Evolutionary conservation across 2,888 invertebrate genomes (phyloP).

Genomic region (Mythimna lalbum): DNA sequence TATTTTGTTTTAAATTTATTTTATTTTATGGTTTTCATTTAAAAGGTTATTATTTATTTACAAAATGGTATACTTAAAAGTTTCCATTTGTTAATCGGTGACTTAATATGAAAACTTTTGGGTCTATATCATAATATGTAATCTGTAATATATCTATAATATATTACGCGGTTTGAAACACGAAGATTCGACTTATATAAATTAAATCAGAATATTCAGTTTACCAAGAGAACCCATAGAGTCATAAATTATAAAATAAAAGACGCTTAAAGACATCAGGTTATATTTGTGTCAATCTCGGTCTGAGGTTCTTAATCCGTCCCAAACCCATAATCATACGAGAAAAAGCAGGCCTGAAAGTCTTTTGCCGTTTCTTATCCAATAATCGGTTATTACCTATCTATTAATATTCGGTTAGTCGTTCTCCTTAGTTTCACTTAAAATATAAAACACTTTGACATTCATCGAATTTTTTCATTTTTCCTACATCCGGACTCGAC

Average conservation of each 20-base stretch:
- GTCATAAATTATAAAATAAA: no score
- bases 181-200: background rate
- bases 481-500: background rate
- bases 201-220: background rate
- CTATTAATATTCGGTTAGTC: no score
- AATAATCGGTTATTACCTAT: no score
- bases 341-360: background rate
- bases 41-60: conserved; percentile 1
- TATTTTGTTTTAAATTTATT: background rate
- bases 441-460: background rate
- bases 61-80: background rate
- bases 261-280: background rate
- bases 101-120: background rate
- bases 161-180: no score
- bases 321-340: background rate
- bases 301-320: background rate
- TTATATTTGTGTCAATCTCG: background rate
- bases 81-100: background rate
- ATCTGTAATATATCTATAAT: no score
- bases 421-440: no score
- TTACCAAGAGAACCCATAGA: background rate
- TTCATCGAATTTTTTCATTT: background rate
- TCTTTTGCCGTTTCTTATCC: no score
- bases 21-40: background rate
- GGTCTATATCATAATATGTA: conserved; percentile 7